Conservation (phyloP, 1,140 invertebrate genomes). For the Drosophila ohnishii region DNA sequence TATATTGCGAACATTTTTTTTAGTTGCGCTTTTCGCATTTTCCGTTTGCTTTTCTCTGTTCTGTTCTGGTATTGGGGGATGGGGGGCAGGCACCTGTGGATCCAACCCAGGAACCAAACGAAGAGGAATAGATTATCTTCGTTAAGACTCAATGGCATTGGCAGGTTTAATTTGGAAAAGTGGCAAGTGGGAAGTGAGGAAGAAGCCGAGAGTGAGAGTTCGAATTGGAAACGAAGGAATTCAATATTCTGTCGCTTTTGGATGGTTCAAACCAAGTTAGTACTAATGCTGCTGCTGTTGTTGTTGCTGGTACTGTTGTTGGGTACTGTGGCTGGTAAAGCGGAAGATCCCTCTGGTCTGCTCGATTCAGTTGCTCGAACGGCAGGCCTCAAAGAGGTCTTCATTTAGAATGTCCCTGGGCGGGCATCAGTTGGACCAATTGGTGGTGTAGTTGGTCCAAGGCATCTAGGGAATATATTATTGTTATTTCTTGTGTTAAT, state of each 20-base stretch:
- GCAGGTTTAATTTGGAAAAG: constrained; percentile 11
- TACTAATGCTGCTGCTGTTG: constrained; percentile 4
- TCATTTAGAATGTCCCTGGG: constrained; percentile 30
- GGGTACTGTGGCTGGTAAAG: background rate
- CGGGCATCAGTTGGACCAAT: constrained; percentile 78
- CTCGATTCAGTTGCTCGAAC: constrained; percentile 24
- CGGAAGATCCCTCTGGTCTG: constrained; percentile 6
- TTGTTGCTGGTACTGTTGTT: constrained; percentile 18
- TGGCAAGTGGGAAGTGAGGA: constrained; percentile 5
- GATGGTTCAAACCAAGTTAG: constrained; percentile 36
- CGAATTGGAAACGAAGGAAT: constrained; percentile 57
- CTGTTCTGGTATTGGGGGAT: constrained; percentile 7
- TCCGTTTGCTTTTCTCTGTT: constrained; percentile 28
- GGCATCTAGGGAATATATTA: constrained; percentile 41
- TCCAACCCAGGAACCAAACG: constrained; percentile 29
- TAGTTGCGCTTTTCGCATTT: constrained; percentile 7
- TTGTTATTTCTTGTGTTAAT: background rate
- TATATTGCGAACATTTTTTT: constrained; percentile 42
- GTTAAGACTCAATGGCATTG: constrained; percentile 1
- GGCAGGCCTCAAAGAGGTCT: constrained; percentile 19
- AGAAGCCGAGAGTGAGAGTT: constrained; percentile 35
- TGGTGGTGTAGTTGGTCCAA: constrained; percentile 75
- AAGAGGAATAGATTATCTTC: constrained; percentile 22
- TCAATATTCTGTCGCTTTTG: constrained; percentile 43
- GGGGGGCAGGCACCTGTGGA: constrained; percentile 20